phyloP scores from a whole-genome alignment of 2,113 vertebrate genomes.

The Nematolebias whitei region DNA sequence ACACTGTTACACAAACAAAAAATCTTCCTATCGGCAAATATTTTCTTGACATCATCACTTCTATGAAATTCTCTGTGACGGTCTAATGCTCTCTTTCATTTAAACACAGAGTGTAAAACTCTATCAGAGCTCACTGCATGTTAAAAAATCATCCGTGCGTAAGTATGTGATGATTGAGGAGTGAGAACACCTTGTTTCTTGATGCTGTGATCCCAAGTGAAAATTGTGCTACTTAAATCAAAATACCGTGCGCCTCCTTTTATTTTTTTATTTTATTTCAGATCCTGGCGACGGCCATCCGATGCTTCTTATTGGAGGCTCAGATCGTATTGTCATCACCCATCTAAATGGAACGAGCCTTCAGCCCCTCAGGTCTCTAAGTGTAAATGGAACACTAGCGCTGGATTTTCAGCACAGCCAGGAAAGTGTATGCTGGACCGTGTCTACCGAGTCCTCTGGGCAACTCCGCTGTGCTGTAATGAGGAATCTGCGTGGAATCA shows the following conservation, averaged over 20 bases:
- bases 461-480: conserved; percentile 86
- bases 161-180: not conserved
- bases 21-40: no score
- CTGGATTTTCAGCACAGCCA: conserved; percentile 88
- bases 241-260: not conserved
- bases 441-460: conserved; percentile 84
- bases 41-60: no score
- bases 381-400: conserved; percentile 83
- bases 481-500: conserved; percentile 79
- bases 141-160: not conserved
- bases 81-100: not conserved
- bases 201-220: not conserved
- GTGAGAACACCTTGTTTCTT: not conserved
- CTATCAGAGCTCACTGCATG: not conserved
- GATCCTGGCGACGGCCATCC: conserved; percentile 87
- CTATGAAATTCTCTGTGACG: no score
- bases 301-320: conserved; percentile 85
- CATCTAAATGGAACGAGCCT: conserved; percentile 87
- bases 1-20: no score
- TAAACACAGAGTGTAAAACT: not conserved
- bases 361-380: conserved; percentile 75
- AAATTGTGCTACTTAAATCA: not conserved
- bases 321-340: conserved; percentile 84
- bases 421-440: conserved; percentile 90
- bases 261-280: conserved; percentile 53